These are phyloP conservation scores for Cephus pygmeus DNA, from an alignment of 2,888 invertebrate species.

Conservation along the genomic window DNA sequence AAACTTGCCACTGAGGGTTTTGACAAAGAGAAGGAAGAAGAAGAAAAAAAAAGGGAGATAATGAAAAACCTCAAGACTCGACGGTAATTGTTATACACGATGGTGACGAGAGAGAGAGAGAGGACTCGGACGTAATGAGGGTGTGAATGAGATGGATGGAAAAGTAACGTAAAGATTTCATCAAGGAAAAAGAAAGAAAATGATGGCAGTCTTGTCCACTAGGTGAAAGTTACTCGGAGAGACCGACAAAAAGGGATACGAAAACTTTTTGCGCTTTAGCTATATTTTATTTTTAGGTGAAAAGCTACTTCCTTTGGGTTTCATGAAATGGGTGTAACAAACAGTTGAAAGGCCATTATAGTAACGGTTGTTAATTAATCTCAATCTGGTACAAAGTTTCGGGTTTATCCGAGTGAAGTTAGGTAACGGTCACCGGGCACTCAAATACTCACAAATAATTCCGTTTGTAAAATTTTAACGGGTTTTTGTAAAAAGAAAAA, in stretches of 20 bases:
- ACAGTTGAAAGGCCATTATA: background rate
- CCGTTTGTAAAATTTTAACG: constrained; percentile 36
- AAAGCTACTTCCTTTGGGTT: background rate
- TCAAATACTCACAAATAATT: background rate
- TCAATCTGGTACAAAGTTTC: background rate
- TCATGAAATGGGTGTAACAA: background rate
- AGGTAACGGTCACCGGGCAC: background rate
- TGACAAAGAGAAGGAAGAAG: constrained; percentile 17
- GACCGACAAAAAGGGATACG: background rate
- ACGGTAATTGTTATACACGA: constrained; percentile 1
- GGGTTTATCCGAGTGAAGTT: background rate
- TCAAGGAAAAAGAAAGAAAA: background rate
- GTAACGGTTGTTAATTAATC: background rate
- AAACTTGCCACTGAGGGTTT: background rate
- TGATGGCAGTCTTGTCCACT: background rate
- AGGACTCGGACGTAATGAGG: background rate
- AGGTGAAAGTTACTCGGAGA: background rate
- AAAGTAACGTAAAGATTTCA: background rate
- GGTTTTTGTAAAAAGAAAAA: constrained; percentile 20
- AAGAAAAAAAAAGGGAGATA: background rate
- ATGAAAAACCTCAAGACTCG: constrained; percentile 11
- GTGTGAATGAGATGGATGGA: background rate
- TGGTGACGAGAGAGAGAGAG: background rate
- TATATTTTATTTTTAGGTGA: background rate
- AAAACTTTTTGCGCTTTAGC: background rate